Evolutionary conservation across 2,888 invertebrate genomes (phyloP), one percentile per base, ranked within the genome.

Genomic region (Pollenia angustigena): DNA sequence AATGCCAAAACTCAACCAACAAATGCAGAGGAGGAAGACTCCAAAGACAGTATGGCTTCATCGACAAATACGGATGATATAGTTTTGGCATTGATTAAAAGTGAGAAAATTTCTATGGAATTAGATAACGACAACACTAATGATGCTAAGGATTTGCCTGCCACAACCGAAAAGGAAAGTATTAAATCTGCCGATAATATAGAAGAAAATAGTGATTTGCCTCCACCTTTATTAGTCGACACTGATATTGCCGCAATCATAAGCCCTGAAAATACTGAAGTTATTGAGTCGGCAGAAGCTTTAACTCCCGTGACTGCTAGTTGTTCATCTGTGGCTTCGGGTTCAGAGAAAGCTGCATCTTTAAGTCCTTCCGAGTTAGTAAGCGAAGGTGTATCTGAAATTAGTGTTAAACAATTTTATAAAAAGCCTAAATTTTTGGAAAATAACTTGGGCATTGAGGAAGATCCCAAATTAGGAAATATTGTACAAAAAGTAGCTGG

Each of bases 401-500:
- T 93, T 6, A 93, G 93, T 79, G 93, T 94, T 0, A 93, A 93
- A n/a, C 92, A 93, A 86, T 94, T 94, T 81, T 94, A 93, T 81
- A 93, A 93, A 85, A 93, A 93, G 83, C 92, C 93, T 7, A 92
- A 93, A 83, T 93, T 93, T 81, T 87, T 94, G 40, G 93, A 93
- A 87, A 94, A 93, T 82, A 93, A 93, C 87, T 88, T 93, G 80
- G 93, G 93, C 40, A 93, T 93, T 68, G 93, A 93, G 80, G 91
- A 93, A 84, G 93, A 93, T 90, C 94, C 93, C 0, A 93, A 94
- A 85, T 82, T 94, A 54, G 93, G 93, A 8, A 94, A 92, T 87
- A 93, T 93, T 79, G 93, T 94, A 0, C 93, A 93, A 85, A 92
- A 90, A 54, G 92, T 88, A 9, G 80, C 79, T 6, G 84, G 16